Base-by-base conservation (phyloP, 1,140 invertebrate species). In the Portunus trituberculatus region DNA sequence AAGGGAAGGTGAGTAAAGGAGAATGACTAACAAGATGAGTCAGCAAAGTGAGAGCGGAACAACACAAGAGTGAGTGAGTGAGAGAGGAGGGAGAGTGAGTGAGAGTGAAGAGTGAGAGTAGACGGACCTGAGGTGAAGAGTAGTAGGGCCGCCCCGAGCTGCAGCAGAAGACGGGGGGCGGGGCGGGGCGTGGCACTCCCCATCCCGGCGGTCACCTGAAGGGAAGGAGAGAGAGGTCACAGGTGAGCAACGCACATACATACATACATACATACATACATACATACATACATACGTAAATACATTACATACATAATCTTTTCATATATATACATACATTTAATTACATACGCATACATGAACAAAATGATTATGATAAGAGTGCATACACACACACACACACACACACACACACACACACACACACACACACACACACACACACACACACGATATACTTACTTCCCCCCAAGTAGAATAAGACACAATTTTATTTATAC, bases 71-170 rank as follows among this genome's bases (percentile, higher is more conserved):
- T 76, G 67, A 76, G n/a, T 25, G 67, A n/a, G 59, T 76, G 59
- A 25, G 20, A 76, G 59, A 12, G 59, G 20, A 76, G 59, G 7
- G 59, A 76, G 67, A n/a, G n/a, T 76, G 67, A 76, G 67, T 8
- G 67, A n/a, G 52, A n/a, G 25, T 25, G 67, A n/a, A 8, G 59
- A 8, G 52, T 16, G 52, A 20, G 52, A 59, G 67, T 25, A 76
- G 12, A 90, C 88, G 88, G 45, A 90, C 88, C 88, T 90, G 88
- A 48, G 88, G 45, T 29, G 48, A 46, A 90, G 32, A 90, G 88
- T 32, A 90, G 39, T 0, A 90, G 88, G 12, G 39, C 39, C 88
- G 39, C 39, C 39, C 28, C 88, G 16, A 52, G n/a, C 39, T 48
- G 45, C 39, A 90, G 32, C 14, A 46, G 88, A 3, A 29, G 45